Percentiles rank a stretch among this genome's conserved stretches.
Conservation (phyloP, 2,113 vertebrate genomes). For the Aspiorhynchus laticeps region DNA sequence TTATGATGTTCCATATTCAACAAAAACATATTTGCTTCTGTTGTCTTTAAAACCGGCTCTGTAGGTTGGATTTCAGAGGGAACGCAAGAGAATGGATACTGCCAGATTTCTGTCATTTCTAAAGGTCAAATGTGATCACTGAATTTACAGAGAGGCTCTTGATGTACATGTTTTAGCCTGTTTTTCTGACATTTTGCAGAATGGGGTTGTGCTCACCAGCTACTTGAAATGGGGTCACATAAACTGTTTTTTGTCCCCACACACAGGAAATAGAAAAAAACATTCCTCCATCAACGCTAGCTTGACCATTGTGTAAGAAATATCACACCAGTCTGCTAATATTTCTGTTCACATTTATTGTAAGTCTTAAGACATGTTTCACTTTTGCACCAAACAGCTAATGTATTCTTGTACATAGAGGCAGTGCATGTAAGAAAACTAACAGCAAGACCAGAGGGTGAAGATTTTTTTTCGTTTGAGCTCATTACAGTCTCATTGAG, state of each 20-base stretch:
- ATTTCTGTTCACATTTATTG: neutral
- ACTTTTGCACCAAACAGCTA: neutral
- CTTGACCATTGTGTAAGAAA: neutral
- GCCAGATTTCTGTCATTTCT: conserved; percentile 47
- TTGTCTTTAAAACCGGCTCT: conserved; percentile 32
- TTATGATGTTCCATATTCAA: conserved; percentile 44
- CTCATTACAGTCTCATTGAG: neutral
- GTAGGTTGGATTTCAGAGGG: conserved; percentile 46
- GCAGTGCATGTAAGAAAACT: neutral
- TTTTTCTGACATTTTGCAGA: conserved; percentile 43
- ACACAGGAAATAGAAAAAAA: neutral
- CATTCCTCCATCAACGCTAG: neutral
- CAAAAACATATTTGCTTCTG: conserved; percentile 41
- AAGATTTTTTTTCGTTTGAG: neutral
- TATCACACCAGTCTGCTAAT: neutral
- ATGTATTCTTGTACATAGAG: neutral
- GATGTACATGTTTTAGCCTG: conserved; percentile 50
- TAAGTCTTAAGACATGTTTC: neutral
- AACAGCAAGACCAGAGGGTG: neutral
- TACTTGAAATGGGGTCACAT: conserved; percentile 50
- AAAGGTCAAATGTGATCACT: conserved; percentile 54
- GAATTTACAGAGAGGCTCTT: conserved; percentile 46
- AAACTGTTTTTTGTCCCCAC: neutral
- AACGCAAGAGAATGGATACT: neutral
- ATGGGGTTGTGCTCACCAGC: conserved; percentile 37